Evolutionary conservation across 2,113 vertebrate genomes (phyloP), one percentile per base, ranked within the genome.

Genomic region (Probosciger aterrimus): DNA sequence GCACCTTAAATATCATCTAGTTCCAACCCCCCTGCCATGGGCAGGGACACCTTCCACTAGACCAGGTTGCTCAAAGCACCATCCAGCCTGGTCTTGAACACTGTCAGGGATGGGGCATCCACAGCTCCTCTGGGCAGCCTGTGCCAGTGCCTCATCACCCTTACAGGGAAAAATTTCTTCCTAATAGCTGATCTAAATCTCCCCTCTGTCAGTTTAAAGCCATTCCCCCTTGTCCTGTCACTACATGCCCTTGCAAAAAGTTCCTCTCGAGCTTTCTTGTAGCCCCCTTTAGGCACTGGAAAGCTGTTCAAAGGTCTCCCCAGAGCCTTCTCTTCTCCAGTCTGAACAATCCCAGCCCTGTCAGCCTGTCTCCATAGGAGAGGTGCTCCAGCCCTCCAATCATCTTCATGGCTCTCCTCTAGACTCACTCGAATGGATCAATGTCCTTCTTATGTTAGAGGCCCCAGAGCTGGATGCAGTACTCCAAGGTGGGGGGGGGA

Each of bases 401-500:
- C 22, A 59, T 59, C n/a, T 59, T 35, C 19, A 23, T 35, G 33
- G 57, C 22, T 35, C 33, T 35, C 57, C 22, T 59, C 22, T 35
- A 22, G 57, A 35, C 33, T 59, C 6, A 2, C 33, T 35, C 22
- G 24, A 59, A 24, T 35, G 22, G 14, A 35, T 59, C 22, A 9
- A 24, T 4, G 2, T 35, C 57, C 33, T 59, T n/a, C 55, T 59
- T 59, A 35, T 24, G 22, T 33, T 35, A n/a, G 57, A 14, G 57
- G 57, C 14, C 20, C 57, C 14, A 35, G 33, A 59, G 14, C 9
- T 35, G 57, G 57, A 24, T 35, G 57, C n/a, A 35, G 33, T 35
- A 59, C 9, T 2, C 14, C 22, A 59, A 35, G 4, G 0, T 9
- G 14, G 33, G 22, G 0, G 14, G 14, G 33, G 22, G 22, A 15